A percentile compares a stretch with the other conserved stretches of the same genome.
Conservation (phyloP, 2,888 invertebrate species). For the Ophion slaviceki region DNA sequence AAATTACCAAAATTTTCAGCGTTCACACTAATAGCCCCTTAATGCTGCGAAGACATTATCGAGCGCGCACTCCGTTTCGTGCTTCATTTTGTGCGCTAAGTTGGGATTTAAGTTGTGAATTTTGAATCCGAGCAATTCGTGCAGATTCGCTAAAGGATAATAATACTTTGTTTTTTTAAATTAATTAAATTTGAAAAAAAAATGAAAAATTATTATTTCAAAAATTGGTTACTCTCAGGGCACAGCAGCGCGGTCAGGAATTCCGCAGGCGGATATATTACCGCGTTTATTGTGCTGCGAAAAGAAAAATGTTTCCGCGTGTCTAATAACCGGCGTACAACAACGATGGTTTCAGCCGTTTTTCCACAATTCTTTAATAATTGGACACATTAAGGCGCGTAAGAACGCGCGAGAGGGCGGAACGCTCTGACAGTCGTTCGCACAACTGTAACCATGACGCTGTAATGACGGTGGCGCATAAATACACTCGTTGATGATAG, state of each 20-base stretch:
- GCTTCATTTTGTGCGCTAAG: no score
- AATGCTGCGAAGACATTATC: conserved; percentile 29
- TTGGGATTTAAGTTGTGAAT: no score
- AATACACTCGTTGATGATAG: background rate
- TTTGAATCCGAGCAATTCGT: no score
- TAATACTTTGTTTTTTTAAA: no score
- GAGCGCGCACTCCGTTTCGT: background rate
- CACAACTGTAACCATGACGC: background rate
- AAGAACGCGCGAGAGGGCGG: background rate
- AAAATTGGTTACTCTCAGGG: conserved; percentile 7
- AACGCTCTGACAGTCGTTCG: conserved; percentile 1
- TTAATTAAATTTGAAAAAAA: background rate
- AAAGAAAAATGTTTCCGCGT: conserved; percentile 12
- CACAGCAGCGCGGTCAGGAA: background rate
- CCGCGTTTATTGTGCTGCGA: background rate
- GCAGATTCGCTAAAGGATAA: background rate
- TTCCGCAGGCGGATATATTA: conserved; percentile 5
- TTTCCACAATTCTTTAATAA: conserved; percentile 15
- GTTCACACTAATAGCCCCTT: background rate
- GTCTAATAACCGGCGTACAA: background rate
- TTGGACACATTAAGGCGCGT: conserved; percentile 2
- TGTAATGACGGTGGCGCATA: background rate
- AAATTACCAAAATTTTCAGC: no score
- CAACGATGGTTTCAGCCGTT: background rate
- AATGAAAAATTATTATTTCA: background rate